These are phyloP conservation scores for Pseudorhiza aurosa DNA, from an alignment of 30 jellyfish, hydroid and myxozoan genomes.

Conservation along the genomic window DNA sequence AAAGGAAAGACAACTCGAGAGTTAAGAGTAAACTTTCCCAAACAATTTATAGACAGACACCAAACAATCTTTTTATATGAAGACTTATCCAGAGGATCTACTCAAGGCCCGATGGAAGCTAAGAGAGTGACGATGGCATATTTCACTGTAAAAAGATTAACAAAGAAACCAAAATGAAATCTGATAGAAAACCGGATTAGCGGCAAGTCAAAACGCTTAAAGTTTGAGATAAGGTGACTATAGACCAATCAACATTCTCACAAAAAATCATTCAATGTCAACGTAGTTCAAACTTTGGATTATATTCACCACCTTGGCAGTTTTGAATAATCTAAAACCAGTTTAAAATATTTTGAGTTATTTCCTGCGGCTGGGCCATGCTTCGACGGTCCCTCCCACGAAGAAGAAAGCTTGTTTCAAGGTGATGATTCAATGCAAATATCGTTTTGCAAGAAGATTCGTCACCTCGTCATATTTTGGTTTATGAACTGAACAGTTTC, in stretches of 20 bases:
- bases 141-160: background rate
- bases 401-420: no score
- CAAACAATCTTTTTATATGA: background rate
- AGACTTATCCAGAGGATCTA: no score
- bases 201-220: background rate
- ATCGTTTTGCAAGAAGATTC: no score
- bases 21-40: background rate
- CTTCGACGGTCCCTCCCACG: background rate
- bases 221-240: background rate
- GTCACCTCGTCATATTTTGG: no score
- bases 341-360: background rate
- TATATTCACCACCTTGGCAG: background rate
- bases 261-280: background rate
- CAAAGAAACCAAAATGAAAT: slow-evolving; percentile 14
- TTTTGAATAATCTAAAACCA: background rate
- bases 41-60: background rate
- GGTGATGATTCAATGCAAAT: no score
- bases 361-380: background rate
- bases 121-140: background rate
- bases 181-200: slow-evolving; percentile 12
- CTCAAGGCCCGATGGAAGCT: background rate
- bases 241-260: slow-evolving; percentile 7
- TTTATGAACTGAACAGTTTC: no score
- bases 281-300: background rate
- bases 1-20: background rate